Percentiles rank a stretch among this genome's conserved stretches.
Evolutionary conservation across 2,888 invertebrate species (phyloP).

Genomic region (Polydesmus complanatus): DNA sequence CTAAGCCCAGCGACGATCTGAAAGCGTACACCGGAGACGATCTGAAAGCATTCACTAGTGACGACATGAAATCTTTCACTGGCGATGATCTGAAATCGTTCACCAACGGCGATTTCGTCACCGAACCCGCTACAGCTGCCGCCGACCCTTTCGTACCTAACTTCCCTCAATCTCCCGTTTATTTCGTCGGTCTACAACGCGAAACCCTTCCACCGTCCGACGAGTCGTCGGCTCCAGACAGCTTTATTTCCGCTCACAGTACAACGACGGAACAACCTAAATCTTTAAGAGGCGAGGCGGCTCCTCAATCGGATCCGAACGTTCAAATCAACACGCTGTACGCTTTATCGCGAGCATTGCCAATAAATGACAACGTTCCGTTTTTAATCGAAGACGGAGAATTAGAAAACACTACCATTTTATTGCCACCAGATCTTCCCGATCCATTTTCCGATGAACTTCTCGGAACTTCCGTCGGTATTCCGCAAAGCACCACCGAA

Average conservation of each 20-base stretch:
- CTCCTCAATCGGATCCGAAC: not conserved
- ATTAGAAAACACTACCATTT: not conserved
- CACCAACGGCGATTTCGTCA: not conserved
- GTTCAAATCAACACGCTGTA: constrained; percentile 12
- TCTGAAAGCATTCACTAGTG: not conserved
- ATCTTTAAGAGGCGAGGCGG: not conserved
- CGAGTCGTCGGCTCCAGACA: not conserved
- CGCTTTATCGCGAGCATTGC: constrained; percentile 15
- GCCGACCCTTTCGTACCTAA: constrained; percentile 12
- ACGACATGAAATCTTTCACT: not conserved
- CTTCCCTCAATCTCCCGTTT: constrained; percentile 16
- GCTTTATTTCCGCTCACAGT: not conserved
- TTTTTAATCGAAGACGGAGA: constrained; percentile 2
- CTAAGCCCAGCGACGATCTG: no score
- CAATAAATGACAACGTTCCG: constrained; percentile 10
- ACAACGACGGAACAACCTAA: not conserved
- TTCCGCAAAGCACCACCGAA: not conserved
- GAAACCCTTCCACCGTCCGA: constrained; percentile 7
- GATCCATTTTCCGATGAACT: constrained; percentile 14
- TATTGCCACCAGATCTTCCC: constrained; percentile 11
- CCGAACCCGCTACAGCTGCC: not conserved
- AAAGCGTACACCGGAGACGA: no score
- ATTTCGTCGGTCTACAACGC: constrained; percentile 15
- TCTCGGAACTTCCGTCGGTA: not conserved
- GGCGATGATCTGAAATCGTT: not conserved